Conservation (phyloP, 2,113 vertebrate genomes). For the Ctenodactylus gundi region DNA sequence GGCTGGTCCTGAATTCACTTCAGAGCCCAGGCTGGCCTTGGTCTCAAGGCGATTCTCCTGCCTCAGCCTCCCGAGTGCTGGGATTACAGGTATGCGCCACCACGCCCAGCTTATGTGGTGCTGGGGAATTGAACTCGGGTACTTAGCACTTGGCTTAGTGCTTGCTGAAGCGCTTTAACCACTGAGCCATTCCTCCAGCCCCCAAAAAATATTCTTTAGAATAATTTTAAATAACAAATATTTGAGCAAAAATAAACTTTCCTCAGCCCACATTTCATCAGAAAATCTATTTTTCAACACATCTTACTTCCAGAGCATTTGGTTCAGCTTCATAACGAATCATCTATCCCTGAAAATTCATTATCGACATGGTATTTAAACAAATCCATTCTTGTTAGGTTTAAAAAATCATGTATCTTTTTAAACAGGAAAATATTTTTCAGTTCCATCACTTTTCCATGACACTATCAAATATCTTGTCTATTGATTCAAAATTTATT, state of each 20-base stretch:
- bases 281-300: constrained; percentile 7
- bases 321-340: not conserved
- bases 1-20: too few relatives aligned
- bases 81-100: too few relatives aligned
- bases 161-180: too few relatives aligned
- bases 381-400: not conserved
- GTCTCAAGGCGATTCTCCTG: too few relatives aligned
- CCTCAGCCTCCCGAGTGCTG: too few relatives aligned
- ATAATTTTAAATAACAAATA: not conserved
- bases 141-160: too few relatives aligned
- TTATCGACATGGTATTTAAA: not conserved
- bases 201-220: not conserved
- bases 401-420: constrained; percentile 7
- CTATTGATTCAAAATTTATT: not conserved
- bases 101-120: too few relatives aligned
- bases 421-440: constrained; percentile 23
- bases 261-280: not conserved
- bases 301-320: constrained; percentile 22
- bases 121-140: too few relatives aligned
- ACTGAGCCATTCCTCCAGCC: too few relatives aligned
- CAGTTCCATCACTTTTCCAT: not conserved
- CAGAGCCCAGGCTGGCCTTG: too few relatives aligned
- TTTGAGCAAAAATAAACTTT: constrained; percentile 31
- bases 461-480: not conserved
- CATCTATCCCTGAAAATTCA: not conserved